Conservation (phyloP, 2,888 invertebrate genomes). For the Leptinotarsa rubiginosa region DNA sequence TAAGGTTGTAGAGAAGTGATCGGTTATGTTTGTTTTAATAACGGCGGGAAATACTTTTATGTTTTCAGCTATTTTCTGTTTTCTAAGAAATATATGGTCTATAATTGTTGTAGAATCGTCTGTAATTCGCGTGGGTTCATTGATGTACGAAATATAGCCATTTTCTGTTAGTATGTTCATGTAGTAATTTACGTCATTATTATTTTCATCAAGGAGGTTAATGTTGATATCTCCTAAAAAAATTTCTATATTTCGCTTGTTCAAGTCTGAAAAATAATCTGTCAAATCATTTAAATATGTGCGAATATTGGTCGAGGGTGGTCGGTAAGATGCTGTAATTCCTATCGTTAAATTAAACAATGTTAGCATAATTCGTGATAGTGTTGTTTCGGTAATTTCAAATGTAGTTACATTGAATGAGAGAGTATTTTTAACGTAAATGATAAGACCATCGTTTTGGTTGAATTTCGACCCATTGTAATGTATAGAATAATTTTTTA, state of each 20-base stretch:
- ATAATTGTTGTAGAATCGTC: background rate
- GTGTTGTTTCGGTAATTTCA: slow-evolving; percentile 15
- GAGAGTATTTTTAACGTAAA: slow-evolving; percentile 12
- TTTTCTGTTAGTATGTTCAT: slow-evolving; percentile 9
- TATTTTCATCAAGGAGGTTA: slow-evolving; percentile 4
- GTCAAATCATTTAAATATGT: slow-evolving; percentile 5
- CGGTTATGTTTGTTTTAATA: too few relatives aligned
- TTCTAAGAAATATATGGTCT: slow-evolving; percentile 23
- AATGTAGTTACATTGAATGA: background rate
- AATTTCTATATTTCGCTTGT: slow-evolving; percentile 4
- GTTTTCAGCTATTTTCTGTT: background rate
- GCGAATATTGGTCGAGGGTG: slow-evolving; percentile 20
- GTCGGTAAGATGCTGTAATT: slow-evolving; percentile 18
- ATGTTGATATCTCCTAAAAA: slow-evolving; percentile 19
- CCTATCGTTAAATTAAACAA: slow-evolving; percentile 13
- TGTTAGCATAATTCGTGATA: slow-evolving; percentile 1
- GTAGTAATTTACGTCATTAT: slow-evolving; percentile 19
- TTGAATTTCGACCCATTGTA: slow-evolving; percentile 20
- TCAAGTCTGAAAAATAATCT: slow-evolving; percentile 8
- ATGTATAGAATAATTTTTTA: slow-evolving; percentile 9
- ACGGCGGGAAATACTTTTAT: too few relatives aligned
- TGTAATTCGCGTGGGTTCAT: slow-evolving; percentile 11
- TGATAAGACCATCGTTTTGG: slow-evolving; percentile 19
- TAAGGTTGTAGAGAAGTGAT: too few relatives aligned
- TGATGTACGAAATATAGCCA: slow-evolving; percentile 10